phyloP scores from a whole-genome alignment of 1,140 invertebrate species.

The Euura lappo region DNA sequence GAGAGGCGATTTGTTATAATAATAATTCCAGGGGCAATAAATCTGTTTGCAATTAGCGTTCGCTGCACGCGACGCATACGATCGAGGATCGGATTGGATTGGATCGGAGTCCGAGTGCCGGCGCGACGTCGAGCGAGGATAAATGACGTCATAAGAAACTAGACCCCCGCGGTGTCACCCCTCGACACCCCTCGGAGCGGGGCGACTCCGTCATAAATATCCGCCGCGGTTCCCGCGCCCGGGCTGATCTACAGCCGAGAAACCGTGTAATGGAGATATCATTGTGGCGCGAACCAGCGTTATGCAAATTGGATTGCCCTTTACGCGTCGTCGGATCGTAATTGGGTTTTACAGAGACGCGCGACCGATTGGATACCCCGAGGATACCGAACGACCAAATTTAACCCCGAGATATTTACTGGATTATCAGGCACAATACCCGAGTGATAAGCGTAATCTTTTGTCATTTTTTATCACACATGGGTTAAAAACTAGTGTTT shows the following conservation, averaged over 20 bases:
- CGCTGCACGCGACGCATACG: constrained; percentile 50
- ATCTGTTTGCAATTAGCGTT: constrained; percentile 59
- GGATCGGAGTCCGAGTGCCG: background rate
- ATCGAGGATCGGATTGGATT: background rate
- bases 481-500: no score
- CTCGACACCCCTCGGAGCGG: constrained; percentile 11
- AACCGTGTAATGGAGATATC: constrained; percentile 52
- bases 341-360: constrained; percentile 39
- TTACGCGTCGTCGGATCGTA: constrained; percentile 45
- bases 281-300: constrained; percentile 36
- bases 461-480: no score
- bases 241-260: constrained; percentile 44
- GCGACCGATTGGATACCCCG: no score
- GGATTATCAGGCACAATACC: no score
- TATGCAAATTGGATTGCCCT: constrained; percentile 55
- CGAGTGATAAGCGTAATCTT: no score
- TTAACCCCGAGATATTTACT: no score
- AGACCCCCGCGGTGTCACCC: constrained; percentile 47
- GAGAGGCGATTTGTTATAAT: background rate
- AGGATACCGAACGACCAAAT: no score
- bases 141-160: constrained; percentile 56
- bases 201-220: constrained; percentile 51
- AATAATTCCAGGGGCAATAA: constrained; percentile 45
- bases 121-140: constrained; percentile 33
- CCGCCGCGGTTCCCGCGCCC: no score